A percentile compares a stretch with the other conserved stretches of the same genome.
Conservation (phyloP, 2,797 vertebrate genomes). For the Poeciliopsis infans region DNA sequence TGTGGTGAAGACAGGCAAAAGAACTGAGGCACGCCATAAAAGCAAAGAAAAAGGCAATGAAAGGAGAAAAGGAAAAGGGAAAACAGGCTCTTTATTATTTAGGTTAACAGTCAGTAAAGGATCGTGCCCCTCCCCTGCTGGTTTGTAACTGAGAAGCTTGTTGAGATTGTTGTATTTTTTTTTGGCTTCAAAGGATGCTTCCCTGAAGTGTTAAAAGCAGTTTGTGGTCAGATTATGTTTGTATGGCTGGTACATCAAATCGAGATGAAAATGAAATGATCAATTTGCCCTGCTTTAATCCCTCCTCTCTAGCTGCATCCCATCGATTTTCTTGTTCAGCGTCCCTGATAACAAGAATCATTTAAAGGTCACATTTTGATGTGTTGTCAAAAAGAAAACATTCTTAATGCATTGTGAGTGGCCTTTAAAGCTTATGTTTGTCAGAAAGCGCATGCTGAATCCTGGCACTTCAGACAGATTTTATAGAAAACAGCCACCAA, state of each 20-base stretch:
- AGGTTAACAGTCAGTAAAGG: conserved; percentile 73
- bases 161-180: conserved; percentile 52
- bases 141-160: conserved; percentile 63
- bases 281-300: conserved; percentile 82
- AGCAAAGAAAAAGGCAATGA: conserved; percentile 53
- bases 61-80: conserved; percentile 43
- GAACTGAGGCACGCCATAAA: conserved; percentile 46
- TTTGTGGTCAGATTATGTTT: conserved; percentile 76
- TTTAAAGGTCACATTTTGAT: conserved; percentile 83
- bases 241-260: conserved; percentile 76
- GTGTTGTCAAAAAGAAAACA: conserved; percentile 80
- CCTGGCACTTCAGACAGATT: conserved; percentile 64
- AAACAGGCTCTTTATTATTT: conserved; percentile 65
- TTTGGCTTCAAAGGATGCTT: conserved; percentile 53
- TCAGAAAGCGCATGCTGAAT: conserved; percentile 70
- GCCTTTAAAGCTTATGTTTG: conserved; percentile 76
- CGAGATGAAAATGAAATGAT: conserved; percentile 84
- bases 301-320: conserved; percentile 73
- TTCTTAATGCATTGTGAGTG: conserved; percentile 78
- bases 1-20: conserved; percentile 50
- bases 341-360: conserved; percentile 82
- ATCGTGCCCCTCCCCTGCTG: conserved; percentile 46
- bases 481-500: conserved; percentile 52
- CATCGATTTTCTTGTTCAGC: conserved; percentile 79
- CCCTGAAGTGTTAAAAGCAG: conserved; percentile 75